A percentile compares a stretch with the other conserved stretches of the same genome.
Conservation (phyloP, 2,888 invertebrate genomes). For the Trichogramma dendrolimi region DNA sequence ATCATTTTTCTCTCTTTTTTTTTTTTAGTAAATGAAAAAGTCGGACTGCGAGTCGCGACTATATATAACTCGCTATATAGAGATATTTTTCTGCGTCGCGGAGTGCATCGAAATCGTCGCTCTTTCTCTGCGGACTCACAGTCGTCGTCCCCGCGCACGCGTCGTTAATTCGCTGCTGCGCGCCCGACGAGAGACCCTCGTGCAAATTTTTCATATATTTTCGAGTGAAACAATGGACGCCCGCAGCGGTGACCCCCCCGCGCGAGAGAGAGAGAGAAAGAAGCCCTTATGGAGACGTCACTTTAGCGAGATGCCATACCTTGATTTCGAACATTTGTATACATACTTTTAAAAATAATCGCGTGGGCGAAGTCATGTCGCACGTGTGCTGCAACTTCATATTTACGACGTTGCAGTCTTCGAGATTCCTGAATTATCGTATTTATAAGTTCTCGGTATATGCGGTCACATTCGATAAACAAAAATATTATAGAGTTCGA, state of each 20-base stretch:
- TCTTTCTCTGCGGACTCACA: background rate
- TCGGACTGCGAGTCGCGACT: background rate
- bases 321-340: too few relatives aligned
- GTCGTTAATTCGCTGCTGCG: conserved; percentile 39
- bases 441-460: too few relatives aligned
- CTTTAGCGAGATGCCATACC: too few relatives aligned
- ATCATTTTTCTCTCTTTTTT: background rate
- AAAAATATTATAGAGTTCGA: too few relatives aligned
- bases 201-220: conserved; percentile 37
- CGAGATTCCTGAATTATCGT: too few relatives aligned
- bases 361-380: too few relatives aligned
- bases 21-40: background rate
- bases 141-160: background rate
- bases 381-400: too few relatives aligned
- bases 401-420: too few relatives aligned
- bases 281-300: conserved; percentile 40
- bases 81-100: background rate
- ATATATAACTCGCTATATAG: background rate
- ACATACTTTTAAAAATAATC: too few relatives aligned
- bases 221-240: conserved; percentile 50
- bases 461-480: too few relatives aligned
- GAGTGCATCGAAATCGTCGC: background rate
- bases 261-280: conserved; percentile 17
- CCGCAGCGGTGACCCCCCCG: conserved; percentile 41
- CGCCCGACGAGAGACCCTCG: conserved; percentile 40